These are phyloP conservation scores for Temnothorax nylanderi DNA, from an alignment of 1,140 invertebrate species.

Conservation along the genomic window DNA sequence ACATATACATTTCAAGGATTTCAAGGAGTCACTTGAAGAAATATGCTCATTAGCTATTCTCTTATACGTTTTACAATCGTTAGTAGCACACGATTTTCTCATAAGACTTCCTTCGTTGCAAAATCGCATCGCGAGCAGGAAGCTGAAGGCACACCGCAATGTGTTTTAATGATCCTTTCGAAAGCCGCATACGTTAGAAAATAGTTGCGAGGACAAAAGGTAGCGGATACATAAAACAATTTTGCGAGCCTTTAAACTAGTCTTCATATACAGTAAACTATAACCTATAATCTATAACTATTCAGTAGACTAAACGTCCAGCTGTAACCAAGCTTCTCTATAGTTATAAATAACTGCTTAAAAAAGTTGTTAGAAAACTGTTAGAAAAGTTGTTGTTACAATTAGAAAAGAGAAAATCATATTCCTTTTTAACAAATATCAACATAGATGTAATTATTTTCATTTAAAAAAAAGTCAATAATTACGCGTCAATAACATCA, in stretches of 20 bases:
- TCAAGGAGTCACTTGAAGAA: not conserved
- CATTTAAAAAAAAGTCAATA: not conserved
- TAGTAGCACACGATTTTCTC: conserved; percentile 14
- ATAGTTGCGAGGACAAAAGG: conserved; percentile 11
- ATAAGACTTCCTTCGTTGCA: conserved; percentile 17
- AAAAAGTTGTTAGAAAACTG: not conserved
- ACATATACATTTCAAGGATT: not conserved
- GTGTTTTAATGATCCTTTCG: conserved; percentile 52
- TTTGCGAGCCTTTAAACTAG: not conserved
- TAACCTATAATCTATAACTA: not conserved
- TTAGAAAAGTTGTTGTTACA: not conserved
- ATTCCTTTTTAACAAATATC: not conserved
- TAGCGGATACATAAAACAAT: conserved; percentile 8
- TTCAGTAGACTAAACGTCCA: too few species aligned
- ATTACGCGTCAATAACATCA: not conserved
- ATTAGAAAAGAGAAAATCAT: not conserved
- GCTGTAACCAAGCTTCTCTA: too few species aligned
- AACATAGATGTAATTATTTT: not conserved
- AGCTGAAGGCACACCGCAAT: conserved; percentile 34
- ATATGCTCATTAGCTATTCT: conserved; percentile 8
- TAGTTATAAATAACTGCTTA: not conserved
- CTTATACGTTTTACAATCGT: conserved; percentile 7
- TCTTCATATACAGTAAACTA: not conserved
- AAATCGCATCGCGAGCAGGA: conserved; percentile 46
- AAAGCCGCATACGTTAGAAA: conserved; percentile 17